Base-by-base conservation (phyloP, 2,113 vertebrate genomes). In the Caranx melampygus region DNA sequence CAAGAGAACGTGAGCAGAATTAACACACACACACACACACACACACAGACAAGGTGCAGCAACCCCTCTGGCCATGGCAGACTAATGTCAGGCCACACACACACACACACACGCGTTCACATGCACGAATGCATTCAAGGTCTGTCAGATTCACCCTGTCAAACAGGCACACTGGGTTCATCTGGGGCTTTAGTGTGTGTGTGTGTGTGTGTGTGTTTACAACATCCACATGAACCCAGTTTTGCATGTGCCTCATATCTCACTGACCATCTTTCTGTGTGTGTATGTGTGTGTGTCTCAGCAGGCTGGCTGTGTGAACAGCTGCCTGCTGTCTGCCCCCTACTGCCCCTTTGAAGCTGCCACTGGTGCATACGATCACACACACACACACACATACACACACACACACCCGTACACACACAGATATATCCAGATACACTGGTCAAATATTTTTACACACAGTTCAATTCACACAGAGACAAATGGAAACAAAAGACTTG, bases 121-220 rank as follows among this genome's bases (percentile, higher is more conserved):
- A 31, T 16, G 16, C 37, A 57, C 49, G 67, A 0, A 0, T 20
- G 49, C 55, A 72, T 12, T 33, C 15, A 12, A 59, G 34, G 61
- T 75, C 65, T 33, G 20, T 85, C 72, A 80, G 80, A 79, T 44
- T 71, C 79, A 45, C 76, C 33, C 76, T 81, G 66, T 69, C 77
- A 78, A 78, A 31, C 65, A 59, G 37, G 42, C 52, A 21, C 44
- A 60, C 10, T 2, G 45, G 26, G 57, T 67, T 78, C 74, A 60
- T 4, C 60, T 35, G 45, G 52, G 37, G 45, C 67, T 72, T 7
- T 0, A 4, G 26, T 62, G 14, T 44, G 16, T 37, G 18, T 44
- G 42, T 59, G 51, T 47, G 18, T 62, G 21, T 60, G 51, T 70
- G 54, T 72, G 13, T 62, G 47, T 84, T 16, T 79, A 42, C 71